Evolutionary conservation across 2,888 invertebrate genomes (phyloP), one percentile per base, ranked within the genome.

Genomic region (Amitus sp.): DNA sequence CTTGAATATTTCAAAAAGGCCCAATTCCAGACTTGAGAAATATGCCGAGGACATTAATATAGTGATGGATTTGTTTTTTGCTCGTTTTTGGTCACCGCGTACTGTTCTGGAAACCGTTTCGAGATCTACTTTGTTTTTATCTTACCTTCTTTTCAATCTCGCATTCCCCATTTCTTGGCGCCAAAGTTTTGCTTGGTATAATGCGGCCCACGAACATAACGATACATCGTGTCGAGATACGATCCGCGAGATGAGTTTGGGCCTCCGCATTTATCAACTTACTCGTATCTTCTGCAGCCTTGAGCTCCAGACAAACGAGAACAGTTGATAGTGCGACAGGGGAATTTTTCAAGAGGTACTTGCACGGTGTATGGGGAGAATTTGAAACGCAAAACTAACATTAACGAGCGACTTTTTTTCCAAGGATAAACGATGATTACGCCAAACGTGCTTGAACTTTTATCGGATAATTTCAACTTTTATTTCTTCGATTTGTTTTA

Each of bases 191-290:
- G 9, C 46, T 17, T 2, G 30, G 6, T 20, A 7, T 23, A 43
- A 12, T 7, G 12, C 23, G 23, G 23, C 43, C 1, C 13, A 6
- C 3, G n/a, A 46, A 28, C 46, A 46, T 30, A 46, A 20, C 43
- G 43, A 43, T 20, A 23, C 43, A 43, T 7, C 33, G 18, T 30
- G 17, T 7, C 65, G 65, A 61, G 59, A 64, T 67, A 66, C 71
- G 70, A 73, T 73, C 67, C 68, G 62, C 52, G 51, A 70, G 68
- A 71, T 71, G 72, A 71, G 65, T 67, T 67, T 67, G 63, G 53
- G 61, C 57, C 66, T 47, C 48, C 60, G 63, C 73, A 73, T 73
- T 73, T 73, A 72, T 73, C 73, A 71, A 69, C 61, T 54, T 54
- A 34, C 56, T 53, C 39, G 46, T 55, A 50, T 39, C 28, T 19